Evolutionary conservation across 35 echinoderm and acorn worm species (phyloP).

Genomic region (Hemicentrotus pulcherrimus): DNA sequence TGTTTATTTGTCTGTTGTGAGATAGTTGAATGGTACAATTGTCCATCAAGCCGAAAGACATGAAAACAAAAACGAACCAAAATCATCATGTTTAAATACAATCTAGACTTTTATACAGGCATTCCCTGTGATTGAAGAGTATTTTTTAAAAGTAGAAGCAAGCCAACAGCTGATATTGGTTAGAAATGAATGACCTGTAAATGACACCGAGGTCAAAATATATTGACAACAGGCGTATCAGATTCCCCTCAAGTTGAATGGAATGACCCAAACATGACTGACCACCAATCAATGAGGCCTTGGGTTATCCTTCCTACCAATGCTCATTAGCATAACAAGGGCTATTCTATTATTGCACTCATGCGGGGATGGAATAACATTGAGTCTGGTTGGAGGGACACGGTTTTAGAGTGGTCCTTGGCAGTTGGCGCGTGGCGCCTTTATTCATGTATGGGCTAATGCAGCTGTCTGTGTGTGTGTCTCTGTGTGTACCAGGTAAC

Average conservation of each 20-base stretch:
- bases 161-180: no score
- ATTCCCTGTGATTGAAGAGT: no score
- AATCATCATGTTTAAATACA: no score
- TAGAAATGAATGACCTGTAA: background rate
- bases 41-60: no score
- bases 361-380: background rate
- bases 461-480: constrained; percentile 9
- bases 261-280: background rate
- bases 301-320: background rate
- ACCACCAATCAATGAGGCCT: background rate
- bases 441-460: background rate
- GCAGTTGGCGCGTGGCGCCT: constrained; percentile 47
- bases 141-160: no score
- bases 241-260: background rate
- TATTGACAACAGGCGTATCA: background rate
- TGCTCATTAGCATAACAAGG: constrained; percentile 47
- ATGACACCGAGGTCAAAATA: background rate
- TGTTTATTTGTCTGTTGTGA: no score
- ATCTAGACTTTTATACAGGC: no score
- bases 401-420: background rate
- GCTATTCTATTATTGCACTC: constrained; percentile 11
- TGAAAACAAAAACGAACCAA: no score
- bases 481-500: background rate
- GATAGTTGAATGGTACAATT: no score
- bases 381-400: background rate